These are phyloP conservation scores for Rosalia funebris DNA, from an alignment of 2,888 invertebrate species.

Conservation along the genomic window DNA sequence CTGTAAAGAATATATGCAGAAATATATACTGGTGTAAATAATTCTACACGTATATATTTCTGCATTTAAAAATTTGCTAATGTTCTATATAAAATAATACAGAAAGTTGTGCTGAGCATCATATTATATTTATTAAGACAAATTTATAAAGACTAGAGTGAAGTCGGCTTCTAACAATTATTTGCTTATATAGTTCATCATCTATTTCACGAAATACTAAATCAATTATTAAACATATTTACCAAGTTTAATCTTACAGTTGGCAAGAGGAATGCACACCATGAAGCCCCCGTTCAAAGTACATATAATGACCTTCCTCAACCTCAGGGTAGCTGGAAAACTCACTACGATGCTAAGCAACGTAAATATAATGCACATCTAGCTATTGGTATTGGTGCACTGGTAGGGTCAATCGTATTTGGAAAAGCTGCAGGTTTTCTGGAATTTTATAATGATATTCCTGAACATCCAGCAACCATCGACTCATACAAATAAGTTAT, in stretches of 20 bases:
- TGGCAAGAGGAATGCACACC: conserved; percentile 39
- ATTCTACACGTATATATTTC: too few relatives aligned
- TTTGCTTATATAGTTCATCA: too few relatives aligned
- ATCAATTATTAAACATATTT: too few relatives aligned
- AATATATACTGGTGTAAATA: too few relatives aligned
- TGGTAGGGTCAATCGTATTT: conserved; percentile 63
- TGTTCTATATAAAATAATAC: too few relatives aligned
- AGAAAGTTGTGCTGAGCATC: too few relatives aligned
- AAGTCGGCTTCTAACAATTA: too few relatives aligned
- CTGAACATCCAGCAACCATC: conserved; percentile 61
- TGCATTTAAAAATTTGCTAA: too few relatives aligned
- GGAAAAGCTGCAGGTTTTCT: conserved; percentile 72
- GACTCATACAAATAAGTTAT: conserved; percentile 49
- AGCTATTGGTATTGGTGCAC: conserved; percentile 68
- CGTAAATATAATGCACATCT: conserved; percentile 76
- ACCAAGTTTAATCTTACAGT: conserved; percentile 34
- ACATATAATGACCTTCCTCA: conserved; percentile 82
- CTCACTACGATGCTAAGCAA: conserved; percentile 73
- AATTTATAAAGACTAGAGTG: too few relatives aligned
- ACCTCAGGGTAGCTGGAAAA: conserved; percentile 82
- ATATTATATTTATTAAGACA: too few relatives aligned
- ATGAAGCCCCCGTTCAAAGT: conserved; percentile 46
- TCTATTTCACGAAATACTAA: too few relatives aligned
- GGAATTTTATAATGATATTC: conserved; percentile 72
- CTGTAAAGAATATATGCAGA: too few relatives aligned